A percentile compares a stretch with the other conserved stretches of the same genome.
Conservation (phyloP, 2,797 vertebrate genomes). For the Centroberyx gerrardi region DNA sequence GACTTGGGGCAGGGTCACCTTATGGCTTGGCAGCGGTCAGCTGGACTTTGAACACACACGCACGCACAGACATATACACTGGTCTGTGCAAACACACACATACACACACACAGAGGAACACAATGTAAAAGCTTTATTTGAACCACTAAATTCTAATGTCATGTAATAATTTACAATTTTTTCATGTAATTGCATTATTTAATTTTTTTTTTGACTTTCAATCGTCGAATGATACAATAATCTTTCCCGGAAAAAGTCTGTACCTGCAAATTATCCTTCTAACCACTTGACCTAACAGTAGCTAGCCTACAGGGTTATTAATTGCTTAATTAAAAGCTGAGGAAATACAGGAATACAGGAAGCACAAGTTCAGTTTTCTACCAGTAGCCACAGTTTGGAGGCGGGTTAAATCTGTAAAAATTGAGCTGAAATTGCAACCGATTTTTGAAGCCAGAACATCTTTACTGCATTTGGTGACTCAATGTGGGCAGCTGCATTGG, state of each 20-base stretch:
- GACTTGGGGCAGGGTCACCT: conserved; percentile 65
- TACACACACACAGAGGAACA: neutral
- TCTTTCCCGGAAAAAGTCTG: too few species aligned
- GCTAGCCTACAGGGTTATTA: too few species aligned
- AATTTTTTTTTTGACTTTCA: too few species aligned
- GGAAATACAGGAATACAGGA: too few species aligned
- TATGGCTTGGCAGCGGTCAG: conserved; percentile 32
- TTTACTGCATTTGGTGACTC: neutral
- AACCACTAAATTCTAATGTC: neutral
- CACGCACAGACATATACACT: neutral
- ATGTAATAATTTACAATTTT: neutral
- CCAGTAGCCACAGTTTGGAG: too few species aligned
- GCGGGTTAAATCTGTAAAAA: neutral
- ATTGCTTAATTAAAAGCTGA: neutral
- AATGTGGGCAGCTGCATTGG: neutral
- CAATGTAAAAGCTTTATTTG: neutral
- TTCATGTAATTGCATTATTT: too few species aligned
- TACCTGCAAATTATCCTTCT: too few species aligned
- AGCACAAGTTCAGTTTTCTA: too few species aligned
- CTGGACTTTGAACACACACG: conserved; percentile 5
- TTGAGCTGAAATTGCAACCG: neutral
- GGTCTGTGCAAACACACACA: neutral
- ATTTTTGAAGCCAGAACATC: neutral
- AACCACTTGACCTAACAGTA: too few species aligned
- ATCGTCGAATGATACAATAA: too few species aligned